Base-by-base conservation (phyloP, 2,797 vertebrate genomes). In the Salmo trutta region DNA sequence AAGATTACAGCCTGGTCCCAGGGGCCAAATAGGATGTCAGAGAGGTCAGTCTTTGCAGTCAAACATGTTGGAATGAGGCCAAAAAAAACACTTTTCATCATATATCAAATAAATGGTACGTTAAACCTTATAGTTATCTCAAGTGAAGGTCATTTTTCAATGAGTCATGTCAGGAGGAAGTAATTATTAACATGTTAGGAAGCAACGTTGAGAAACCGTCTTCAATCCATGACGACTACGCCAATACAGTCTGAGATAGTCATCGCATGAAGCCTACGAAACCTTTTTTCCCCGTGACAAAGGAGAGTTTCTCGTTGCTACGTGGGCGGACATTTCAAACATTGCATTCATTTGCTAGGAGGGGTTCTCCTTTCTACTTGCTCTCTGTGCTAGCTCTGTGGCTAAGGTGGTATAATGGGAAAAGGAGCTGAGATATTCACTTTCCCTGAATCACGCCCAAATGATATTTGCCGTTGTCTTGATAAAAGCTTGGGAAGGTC, bases 321-420 rank as follows among this genome's bases (percentile, higher is more conserved):
- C 8, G 41, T 41, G 8, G 8, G 41, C 7, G 41, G 41, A 41
- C 41, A 41, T 41, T 41, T 41, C 41, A 41, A 41, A 10, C 8
- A 69, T 76, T 73, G 4, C 41, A 64, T 77, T 86, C 75, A 47
- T n/a, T 4, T 7, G 74, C 83, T 83, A 79, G 76, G 69, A 83
- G 85, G 21, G n/a, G 14, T 76, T 85, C 76, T 47, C 0, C 47
- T 14, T 53, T 53, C 73, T 36, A 71, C 74, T 10, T 29, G 16
- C 29, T 53, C 54, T 73, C 27, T 31, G 69, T 4, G 3, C 53
- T 54, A 24, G 51, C 21, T 73, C 41, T 4, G 15, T 0, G 12
- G 31, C 8, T 27, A 5, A 15, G n/a, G 73, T n/a, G 29, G 29
- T 16, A 67, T 6, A 8, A 14, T 17, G 33, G 3, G 3, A 24